phyloP scores from a whole-genome alignment of 2,113 vertebrate genomes.

The Plectropomus leopardus region DNA sequence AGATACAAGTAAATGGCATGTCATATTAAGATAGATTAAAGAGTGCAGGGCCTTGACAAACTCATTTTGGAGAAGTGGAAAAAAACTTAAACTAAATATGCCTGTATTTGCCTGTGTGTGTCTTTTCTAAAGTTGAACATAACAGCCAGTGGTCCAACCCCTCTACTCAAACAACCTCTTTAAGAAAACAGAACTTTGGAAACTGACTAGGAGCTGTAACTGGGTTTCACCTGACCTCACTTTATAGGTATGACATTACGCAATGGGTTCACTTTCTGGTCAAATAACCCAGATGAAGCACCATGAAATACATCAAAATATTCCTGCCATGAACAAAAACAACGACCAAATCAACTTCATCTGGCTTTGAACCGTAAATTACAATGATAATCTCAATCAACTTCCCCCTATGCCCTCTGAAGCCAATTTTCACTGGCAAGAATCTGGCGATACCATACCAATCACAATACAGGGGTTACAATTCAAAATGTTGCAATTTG shows the following conservation, averaged over 20 bases:
- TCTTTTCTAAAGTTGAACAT: neutral
- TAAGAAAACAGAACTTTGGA: slow-evolving; percentile 14
- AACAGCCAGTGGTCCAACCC: neutral
- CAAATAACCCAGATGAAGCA: slow-evolving; percentile 39
- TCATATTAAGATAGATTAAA: neutral
- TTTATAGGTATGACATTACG: slow-evolving; percentile 44
- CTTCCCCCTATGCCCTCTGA: neutral
- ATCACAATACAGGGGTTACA: too few relatives aligned
- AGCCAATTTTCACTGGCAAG: too few relatives aligned
- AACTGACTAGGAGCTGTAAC: slow-evolving; percentile 7
- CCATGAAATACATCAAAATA: slow-evolving; percentile 18
- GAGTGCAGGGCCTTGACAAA: neutral
- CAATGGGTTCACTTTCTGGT: slow-evolving; percentile 48
- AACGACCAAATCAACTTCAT: neutral
- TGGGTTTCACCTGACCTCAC: slow-evolving; percentile 51
- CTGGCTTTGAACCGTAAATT: neutral
- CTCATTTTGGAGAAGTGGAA: neutral
- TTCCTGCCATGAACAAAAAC: neutral
- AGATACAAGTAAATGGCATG: neutral
- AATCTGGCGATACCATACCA: too few relatives aligned
- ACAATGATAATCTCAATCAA: neutral
- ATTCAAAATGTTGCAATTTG: too few relatives aligned
- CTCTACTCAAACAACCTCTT: slow-evolving; percentile 11
- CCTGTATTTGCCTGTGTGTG: neutral
- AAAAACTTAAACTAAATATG: neutral